Evolutionary conservation across 1,140 invertebrate genomes (phyloP).

Genomic region (Apolygus lucorum): DNA sequence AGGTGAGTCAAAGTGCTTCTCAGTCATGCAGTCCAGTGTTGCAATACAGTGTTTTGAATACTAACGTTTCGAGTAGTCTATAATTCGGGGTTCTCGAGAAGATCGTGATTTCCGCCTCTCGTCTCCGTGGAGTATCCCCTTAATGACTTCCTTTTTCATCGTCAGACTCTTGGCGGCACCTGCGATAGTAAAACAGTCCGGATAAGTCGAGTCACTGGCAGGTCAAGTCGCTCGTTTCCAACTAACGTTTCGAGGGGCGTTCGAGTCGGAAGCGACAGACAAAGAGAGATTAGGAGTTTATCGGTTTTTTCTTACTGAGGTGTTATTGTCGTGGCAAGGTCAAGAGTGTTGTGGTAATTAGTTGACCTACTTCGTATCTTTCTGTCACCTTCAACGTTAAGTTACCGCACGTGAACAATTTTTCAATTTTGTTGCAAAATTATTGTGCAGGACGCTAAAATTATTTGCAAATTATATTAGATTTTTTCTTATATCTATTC

Average conservation of each 20-base stretch:
- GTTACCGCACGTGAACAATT: too few relatives aligned
- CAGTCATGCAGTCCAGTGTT: not conserved
- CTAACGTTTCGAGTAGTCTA: not conserved
- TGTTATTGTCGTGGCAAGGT: too few relatives aligned
- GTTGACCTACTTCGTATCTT: too few relatives aligned
- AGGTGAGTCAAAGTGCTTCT: too few relatives aligned
- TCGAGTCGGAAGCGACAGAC: not conserved
- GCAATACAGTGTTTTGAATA: not conserved
- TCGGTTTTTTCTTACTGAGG: too few relatives aligned
- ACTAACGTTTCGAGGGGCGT: not conserved
- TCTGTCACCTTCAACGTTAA: too few relatives aligned
- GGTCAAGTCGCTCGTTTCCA: not conserved
- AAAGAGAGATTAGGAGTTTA: too few relatives aligned
- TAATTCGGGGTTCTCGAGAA: not conserved
- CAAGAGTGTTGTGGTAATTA: too few relatives aligned
- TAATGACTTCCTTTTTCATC: slow-evolving; percentile 21
- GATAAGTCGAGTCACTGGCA: not conserved
- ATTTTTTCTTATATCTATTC: too few relatives aligned
- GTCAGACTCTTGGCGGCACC: slow-evolving; percentile 6
- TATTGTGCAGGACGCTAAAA: too few relatives aligned
- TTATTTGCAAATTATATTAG: too few relatives aligned
- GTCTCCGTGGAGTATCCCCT: slow-evolving; percentile 12
- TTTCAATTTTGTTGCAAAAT: too few relatives aligned
- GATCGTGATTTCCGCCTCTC: slow-evolving; percentile 5
- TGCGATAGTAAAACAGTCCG: not conserved